Evolutionary conservation across 2,113 vertebrate genomes (phyloP).

Genomic region (Falcunculus frontatus): DNA sequence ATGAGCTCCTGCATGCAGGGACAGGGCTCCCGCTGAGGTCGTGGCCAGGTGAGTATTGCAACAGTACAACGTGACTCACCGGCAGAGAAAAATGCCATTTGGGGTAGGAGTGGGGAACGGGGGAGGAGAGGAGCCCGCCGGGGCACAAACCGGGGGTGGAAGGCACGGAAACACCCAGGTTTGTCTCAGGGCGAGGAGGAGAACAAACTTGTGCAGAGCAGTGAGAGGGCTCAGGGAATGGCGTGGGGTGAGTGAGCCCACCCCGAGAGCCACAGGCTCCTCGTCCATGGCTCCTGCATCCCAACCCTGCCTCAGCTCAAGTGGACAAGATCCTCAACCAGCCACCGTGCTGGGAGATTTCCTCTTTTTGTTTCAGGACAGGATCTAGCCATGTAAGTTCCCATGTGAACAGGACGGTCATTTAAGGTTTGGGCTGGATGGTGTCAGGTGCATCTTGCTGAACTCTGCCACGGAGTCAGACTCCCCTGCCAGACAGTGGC

Average conservation of each 20-base stretch:
- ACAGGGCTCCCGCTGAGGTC: slow-evolving; percentile 5
- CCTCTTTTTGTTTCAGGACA: neutral
- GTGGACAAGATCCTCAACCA: neutral
- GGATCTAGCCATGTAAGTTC: neutral
- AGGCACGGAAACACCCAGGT: neutral
- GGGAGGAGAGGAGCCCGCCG: neutral
- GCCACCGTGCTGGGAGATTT: neutral
- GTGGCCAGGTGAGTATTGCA: slow-evolving; percentile 24
- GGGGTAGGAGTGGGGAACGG: neutral
- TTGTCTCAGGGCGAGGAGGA: neutral
- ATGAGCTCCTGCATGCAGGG: slow-evolving; percentile 36
- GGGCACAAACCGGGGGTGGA: neutral
- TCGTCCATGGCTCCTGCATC: accelerated
- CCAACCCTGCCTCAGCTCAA: neutral
- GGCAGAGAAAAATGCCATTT: neutral
- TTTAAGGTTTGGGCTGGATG: neutral
- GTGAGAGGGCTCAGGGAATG: neutral
- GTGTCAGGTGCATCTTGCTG: neutral
- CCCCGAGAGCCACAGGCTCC: accelerated
- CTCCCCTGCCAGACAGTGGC: neutral
- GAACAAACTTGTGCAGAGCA: neutral
- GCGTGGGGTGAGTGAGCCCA: accelerated
- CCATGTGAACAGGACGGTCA: accelerated
- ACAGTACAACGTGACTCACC: neutral
- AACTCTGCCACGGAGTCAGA: accelerated